phyloP scores from a whole-genome alignment of 2,888 invertebrate species.

The Meta bourneti region DNA sequence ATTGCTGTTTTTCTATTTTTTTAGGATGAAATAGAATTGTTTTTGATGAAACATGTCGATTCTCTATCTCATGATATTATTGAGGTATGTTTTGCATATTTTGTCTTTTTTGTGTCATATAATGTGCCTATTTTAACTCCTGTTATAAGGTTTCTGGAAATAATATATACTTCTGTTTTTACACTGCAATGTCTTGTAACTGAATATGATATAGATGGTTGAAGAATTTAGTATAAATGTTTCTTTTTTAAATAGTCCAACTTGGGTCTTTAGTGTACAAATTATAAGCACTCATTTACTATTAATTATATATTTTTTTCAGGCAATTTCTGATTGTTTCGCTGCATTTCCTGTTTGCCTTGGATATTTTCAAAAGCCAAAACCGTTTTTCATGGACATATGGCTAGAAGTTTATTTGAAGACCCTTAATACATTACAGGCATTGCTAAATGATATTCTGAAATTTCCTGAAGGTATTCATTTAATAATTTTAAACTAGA shows the following conservation, averaged over 20 bases:
- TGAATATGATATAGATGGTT: no score
- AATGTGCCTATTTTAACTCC: no score
- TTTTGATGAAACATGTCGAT: background rate
- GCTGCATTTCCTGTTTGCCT: background rate
- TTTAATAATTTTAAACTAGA: background rate
- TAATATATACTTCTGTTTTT: no score
- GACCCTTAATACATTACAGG: background rate
- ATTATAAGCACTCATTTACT: no score
- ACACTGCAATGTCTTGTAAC: no score
- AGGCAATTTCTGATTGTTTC: slow-evolving; percentile 22
- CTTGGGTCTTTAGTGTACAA: background rate
- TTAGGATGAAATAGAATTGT: background rate
- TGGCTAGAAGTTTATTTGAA: background rate
- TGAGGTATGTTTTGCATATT: background rate
- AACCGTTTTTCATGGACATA: background rate
- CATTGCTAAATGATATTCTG: slow-evolving; percentile 2
- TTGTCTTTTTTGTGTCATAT: no score
- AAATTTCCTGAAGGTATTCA: background rate
- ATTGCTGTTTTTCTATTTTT: background rate
- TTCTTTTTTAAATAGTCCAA: background rate
- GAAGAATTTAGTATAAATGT: no score
- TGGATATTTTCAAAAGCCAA: background rate
- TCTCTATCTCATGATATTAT: background rate
- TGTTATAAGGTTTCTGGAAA: no score
- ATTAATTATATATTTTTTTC: background rate